phyloP scores from a whole-genome alignment of 2,888 invertebrate genomes.

The Dryomyza anilis region DNA sequence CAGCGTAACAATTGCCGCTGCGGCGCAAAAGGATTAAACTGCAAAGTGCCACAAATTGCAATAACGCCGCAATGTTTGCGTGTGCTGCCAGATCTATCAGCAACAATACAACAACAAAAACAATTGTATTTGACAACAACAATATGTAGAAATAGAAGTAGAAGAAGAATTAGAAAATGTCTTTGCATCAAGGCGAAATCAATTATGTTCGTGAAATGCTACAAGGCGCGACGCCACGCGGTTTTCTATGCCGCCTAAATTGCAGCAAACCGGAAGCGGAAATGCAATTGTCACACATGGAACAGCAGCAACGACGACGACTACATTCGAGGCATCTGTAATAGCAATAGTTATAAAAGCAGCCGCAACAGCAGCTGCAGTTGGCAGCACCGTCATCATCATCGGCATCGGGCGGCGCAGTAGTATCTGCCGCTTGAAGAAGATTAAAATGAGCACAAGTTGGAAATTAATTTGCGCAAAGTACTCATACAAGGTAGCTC shows the following conservation, averaged over 20 bases:
- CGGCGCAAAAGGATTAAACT: conserved; percentile 21
- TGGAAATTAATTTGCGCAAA: conserved; percentile 18
- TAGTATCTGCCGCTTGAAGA: neutral
- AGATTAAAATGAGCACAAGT: conserved; percentile 18
- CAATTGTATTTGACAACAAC: too few species aligned
- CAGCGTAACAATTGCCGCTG: neutral
- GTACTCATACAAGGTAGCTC: too few species aligned
- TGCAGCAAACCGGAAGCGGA: conserved; percentile 15
- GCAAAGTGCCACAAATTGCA: conserved; percentile 23
- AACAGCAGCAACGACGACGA: too few species aligned
- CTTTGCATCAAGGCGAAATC: conserved; percentile 23
- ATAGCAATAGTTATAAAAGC: too few species aligned
- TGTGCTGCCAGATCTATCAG: conserved; percentile 2
- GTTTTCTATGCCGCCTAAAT: conserved; percentile 1
- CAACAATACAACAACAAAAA: neutral
- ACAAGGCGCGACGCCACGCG: neutral
- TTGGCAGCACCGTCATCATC: too few species aligned
- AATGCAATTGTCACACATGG: conserved; percentile 21
- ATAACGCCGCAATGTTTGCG: conserved; percentile 22
- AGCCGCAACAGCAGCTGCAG: too few species aligned
- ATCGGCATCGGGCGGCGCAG: too few species aligned
- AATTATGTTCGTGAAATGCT: conserved; percentile 23
- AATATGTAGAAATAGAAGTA: too few species aligned
- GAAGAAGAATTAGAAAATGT: too few species aligned
- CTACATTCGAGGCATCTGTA: too few species aligned